Evolutionary conservation across 2,797 vertebrate genomes (phyloP).

Genomic region (Phaenicophaeus curvirostris): DNA sequence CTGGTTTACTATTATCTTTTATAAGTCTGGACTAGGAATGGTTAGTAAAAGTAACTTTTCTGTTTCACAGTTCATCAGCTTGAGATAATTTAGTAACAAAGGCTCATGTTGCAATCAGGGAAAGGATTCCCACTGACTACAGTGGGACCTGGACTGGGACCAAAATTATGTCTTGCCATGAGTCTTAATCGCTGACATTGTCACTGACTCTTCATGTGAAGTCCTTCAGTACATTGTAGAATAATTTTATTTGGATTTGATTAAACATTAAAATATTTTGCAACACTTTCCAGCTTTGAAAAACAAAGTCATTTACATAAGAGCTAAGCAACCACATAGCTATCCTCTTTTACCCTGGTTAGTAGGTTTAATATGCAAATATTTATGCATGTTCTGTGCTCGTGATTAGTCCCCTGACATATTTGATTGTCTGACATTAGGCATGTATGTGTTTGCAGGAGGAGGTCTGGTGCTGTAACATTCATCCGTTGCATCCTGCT

Average conservation of each 20-base stretch:
- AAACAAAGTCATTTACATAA: conserved; percentile 64
- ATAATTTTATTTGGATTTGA: conserved; percentile 76
- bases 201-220: conserved; percentile 73
- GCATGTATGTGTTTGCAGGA: not conserved
- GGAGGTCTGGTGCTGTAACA: not conserved
- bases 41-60: conserved; percentile 55
- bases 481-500: not conserved
- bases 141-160: conserved; percentile 25
- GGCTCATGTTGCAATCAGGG: conserved; percentile 47
- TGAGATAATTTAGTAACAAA: conserved; percentile 74
- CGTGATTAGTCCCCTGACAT: not conserved
- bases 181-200: conserved; percentile 75
- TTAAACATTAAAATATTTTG: conserved; percentile 75
- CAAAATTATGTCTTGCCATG: conserved; percentile 46
- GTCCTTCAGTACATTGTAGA: conserved; percentile 66
- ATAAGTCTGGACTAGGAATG: conserved; percentile 48
- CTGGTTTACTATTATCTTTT: not conserved
- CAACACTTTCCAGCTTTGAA: conserved; percentile 68
- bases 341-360: conserved; percentile 25
- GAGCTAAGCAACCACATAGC: not conserved
- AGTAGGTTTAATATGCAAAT: conserved; percentile 17
- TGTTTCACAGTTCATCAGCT: conserved; percentile 69
- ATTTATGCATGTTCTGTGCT: conserved; percentile 12
- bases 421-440: not conserved
- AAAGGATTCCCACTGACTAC: conserved; percentile 48